Percentiles rank a stretch among this genome's conserved stretches.
Conservation (phyloP, 2,797 vertebrate species). For the Florisuga fusca region DNA sequence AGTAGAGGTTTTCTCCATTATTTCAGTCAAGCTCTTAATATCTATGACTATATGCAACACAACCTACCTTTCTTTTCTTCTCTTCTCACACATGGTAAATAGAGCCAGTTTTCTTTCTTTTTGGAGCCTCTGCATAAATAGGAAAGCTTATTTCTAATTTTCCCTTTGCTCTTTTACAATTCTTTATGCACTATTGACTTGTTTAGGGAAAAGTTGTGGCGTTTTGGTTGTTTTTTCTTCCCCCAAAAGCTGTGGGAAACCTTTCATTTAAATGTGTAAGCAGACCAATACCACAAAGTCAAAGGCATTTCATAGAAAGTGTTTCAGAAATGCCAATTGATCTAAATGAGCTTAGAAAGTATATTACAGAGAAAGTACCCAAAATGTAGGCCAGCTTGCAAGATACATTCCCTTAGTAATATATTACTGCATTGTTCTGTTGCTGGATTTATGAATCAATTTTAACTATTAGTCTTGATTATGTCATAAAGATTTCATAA, state of each 20-base stretch:
- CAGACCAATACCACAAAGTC: not conserved
- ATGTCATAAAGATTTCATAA: not conserved
- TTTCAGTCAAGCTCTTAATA: not conserved
- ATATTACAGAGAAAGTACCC: not conserved
- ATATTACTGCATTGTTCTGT: not conserved
- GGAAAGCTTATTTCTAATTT: not conserved
- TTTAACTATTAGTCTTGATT: conserved; percentile 1
- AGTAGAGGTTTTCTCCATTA: not conserved
- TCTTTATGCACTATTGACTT: not conserved
- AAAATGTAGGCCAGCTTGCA: not conserved
- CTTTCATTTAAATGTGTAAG: not conserved
- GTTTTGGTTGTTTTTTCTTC: not conserved
- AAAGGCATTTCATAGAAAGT: conserved; percentile 8
- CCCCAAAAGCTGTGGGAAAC: not conserved
- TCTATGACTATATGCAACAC: fast-evolving
- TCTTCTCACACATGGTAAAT: not conserved
- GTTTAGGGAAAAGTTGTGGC: not conserved
- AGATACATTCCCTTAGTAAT: not conserved
- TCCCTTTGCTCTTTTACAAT: not conserved
- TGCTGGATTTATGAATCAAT: not conserved
- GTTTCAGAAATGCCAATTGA: conserved; percentile 28
- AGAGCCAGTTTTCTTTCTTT: not conserved
- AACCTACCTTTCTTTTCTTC: not conserved
- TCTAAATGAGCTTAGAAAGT: conserved; percentile 2
- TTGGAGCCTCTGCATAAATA: not conserved